Conservation (phyloP, 2,113 vertebrate species). For the Varanus komodoensis region DNA sequence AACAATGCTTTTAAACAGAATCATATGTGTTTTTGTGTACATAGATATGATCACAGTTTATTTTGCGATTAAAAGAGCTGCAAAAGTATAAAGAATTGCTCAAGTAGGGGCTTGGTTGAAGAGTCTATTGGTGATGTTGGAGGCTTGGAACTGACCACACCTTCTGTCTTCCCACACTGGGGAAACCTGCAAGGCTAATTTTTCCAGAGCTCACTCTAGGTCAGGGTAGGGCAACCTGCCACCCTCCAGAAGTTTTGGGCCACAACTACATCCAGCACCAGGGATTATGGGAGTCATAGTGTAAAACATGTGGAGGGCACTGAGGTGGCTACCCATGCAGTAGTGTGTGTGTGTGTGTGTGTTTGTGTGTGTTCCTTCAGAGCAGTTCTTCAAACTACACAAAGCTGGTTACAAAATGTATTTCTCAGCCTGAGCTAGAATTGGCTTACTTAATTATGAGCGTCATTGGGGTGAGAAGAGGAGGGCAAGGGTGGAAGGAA, state of each 20-base stretch:
- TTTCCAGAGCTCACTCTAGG: background rate
- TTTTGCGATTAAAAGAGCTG: too few relatives aligned
- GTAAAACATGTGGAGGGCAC: too few relatives aligned
- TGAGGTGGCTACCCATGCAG: too few relatives aligned
- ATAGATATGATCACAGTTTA: background rate
- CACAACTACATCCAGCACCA: too few relatives aligned
- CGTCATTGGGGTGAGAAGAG: background rate
- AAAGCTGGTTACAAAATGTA: background rate
- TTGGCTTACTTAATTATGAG: background rate
- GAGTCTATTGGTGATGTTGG: background rate
- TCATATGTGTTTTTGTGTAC: background rate
- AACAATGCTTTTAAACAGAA: background rate
- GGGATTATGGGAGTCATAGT: too few relatives aligned
- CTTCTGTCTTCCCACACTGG: background rate
- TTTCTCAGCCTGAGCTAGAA: background rate
- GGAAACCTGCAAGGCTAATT: background rate
- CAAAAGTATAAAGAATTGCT: background rate
- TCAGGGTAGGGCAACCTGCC: too few relatives aligned
- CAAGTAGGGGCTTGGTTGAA: too few relatives aligned
- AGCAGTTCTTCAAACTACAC: background rate
- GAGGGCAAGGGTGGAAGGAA: too few relatives aligned
- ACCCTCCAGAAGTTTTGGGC: too few relatives aligned
- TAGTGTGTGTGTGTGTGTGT: too few relatives aligned
- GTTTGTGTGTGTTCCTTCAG: too few relatives aligned
- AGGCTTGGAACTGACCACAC: background rate